These are phyloP conservation scores for Calliopsis andreniformis DNA, from an alignment of 1,140 invertebrate genomes.

Conservation along the genomic window DNA sequence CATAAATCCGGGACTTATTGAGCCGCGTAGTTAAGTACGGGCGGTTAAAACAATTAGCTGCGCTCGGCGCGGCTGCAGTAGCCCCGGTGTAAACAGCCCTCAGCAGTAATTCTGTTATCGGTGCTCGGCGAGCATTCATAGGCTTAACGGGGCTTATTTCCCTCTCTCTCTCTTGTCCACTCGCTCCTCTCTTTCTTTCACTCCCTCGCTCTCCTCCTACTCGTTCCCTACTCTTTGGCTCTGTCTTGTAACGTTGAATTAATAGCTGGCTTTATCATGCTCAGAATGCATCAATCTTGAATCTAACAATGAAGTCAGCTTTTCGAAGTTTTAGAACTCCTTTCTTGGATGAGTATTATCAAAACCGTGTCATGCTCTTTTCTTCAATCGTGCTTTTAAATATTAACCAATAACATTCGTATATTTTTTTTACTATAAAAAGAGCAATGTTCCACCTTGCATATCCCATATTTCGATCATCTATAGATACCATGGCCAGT, in stretches of 20 bases:
- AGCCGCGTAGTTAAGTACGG: conserved; percentile 49
- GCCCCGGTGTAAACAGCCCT: conserved; percentile 59
- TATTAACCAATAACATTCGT: too few species aligned
- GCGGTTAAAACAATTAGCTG: conserved; percentile 66
- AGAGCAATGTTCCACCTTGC: too few species aligned
- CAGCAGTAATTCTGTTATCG: conserved; percentile 70
- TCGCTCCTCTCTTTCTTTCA: conserved; percentile 25
- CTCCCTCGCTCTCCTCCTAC: background rate
- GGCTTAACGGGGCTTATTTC: conserved; percentile 61
- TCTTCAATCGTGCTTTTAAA: too few species aligned
- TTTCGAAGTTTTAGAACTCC: background rate
- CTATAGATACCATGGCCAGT: too few species aligned
- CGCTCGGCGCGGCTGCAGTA: conserved; percentile 37
- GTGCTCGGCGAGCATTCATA: conserved; percentile 61
- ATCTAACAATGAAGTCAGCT: background rate
- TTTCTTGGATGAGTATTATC: background rate
- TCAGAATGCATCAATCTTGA: conserved; percentile 24
- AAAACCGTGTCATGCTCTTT: background rate
- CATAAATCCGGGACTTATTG: conserved; percentile 65
- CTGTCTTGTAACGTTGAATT: conserved; percentile 12
- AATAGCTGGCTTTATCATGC: background rate
- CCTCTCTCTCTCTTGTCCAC: conserved; percentile 17
- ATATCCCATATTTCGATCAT: too few species aligned
- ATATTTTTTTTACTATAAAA: too few species aligned
- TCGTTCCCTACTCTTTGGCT: background rate